Base-by-base conservation (phyloP, 2,113 vertebrate genomes). In the Mus pahari region DNA sequence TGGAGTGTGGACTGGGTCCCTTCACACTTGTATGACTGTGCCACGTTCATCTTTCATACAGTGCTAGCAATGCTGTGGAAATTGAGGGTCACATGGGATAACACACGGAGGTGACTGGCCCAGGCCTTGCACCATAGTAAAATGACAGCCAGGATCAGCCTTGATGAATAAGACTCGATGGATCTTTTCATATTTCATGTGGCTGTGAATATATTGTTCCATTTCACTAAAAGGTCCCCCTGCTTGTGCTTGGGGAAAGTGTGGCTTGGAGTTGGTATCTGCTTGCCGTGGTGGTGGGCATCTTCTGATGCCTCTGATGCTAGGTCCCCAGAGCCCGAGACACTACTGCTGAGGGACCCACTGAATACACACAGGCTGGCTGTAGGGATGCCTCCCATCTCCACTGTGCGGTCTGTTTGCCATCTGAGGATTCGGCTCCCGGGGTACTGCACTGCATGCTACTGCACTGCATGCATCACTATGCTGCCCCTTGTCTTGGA, bases 121-220 rank as follows among this genome's bases (percentile, higher is more conserved):
- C 0, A 11, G 2, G 13, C 16, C n/a, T 24, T 20, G 4, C 1
- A 16, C 19, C 7, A 5, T 0, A 39, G 28, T 16, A 3, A 0
- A 0, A 31, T 8, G 42, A 74, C 20, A 1, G 81, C 2, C 74
- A 36, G 55, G 77, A 36, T 70, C 8, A 83, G 31, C 28, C 50
- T 66, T 62, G 12, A 42, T 4, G 14, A 31, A 42, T 1, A 9
- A 64, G 60, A 28, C 26, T 19, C n/a, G 4, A 36, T 5, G 10
- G 36, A 5, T 3, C 60, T 14, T 66, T 2, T 17, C 1, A 0
- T 0, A 6, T 5, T 0, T 5, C 9, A 0, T 6, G 42, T 0
- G 0, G 0, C 3, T 50, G 60, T 17, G 45, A 39, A 7, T 7
- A 2, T 58, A 6, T 62, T 4, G 20, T 45, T 71, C 19, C 2